phyloP scores from a whole-genome alignment of 2,797 vertebrate species.

The Cygnus olor region DNA sequence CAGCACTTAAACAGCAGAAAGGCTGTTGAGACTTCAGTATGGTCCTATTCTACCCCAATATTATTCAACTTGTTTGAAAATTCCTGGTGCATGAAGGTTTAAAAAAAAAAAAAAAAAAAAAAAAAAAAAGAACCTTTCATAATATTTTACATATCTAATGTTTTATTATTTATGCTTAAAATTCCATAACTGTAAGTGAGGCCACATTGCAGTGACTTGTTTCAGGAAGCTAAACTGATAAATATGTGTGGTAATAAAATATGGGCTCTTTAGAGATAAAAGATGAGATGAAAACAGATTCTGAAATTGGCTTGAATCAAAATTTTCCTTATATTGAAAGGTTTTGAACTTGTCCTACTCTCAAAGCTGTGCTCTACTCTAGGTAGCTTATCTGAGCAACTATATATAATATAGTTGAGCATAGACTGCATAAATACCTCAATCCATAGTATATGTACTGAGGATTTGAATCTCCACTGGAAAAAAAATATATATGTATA shows the following conservation, averaged over 20 bases:
- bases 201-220: not conserved
- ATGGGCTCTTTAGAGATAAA: not conserved
- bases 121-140: not conserved
- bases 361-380: no score
- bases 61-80: not conserved
- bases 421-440: no score
- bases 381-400: no score
- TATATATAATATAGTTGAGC: no score
- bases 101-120: not conserved
- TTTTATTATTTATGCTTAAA: not conserved
- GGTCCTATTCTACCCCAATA: not conserved
- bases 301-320: not conserved
- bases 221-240: not conserved
- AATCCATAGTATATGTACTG: no score
- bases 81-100: not conserved
- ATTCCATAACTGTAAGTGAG: not conserved
- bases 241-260: not conserved
- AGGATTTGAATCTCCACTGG: no score
- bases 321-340: not conserved
- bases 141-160: not conserved
- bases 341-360: no score
- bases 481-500: no score
- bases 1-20: not conserved
- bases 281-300: not conserved
- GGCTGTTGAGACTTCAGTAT: not conserved